Base-by-base conservation (phyloP, 2,888 invertebrate species). In the Plemyria rubiginata region DNA sequence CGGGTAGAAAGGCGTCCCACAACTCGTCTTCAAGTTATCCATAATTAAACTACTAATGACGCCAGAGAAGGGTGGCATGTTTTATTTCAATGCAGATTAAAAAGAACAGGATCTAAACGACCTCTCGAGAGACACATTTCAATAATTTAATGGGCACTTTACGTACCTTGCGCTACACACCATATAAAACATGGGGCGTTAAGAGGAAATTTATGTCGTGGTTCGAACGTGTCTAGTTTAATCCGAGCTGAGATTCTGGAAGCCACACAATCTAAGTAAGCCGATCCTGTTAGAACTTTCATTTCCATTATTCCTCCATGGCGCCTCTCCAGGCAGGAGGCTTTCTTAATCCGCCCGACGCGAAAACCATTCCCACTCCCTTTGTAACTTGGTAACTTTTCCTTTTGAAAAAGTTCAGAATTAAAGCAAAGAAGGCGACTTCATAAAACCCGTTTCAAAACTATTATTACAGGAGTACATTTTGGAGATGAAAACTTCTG, bases 191-290 rank as follows among this genome's bases (percentile, higher is more conserved):
- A 81, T 71, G 69, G 74, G 71, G 75, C 71, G 80, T 77, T 79
- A 80, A 82, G 78, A 80, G 78, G 73, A 79, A 86, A 88, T 88
- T 85, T 85, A 88, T 87, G 84, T 85, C 79, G 82, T 77, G 83
- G 84, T 82, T 78, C 76, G 77, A 84, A 84, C 82, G 82, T 84
- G 85, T 86, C 86, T 84, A 80, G 82, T 84, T 83, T 87, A 88
- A 88, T 87, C 85, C 84, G 75, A 77, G 78, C 77, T 77, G 76
- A 79, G 80, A 84, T 82, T 80, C 78, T 79, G 80, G 77, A 80
- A 82, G 82, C 85, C 84, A 73, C 85, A 81, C 82, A 85, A 85
- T 87, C 84, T 85, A 82, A 87, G 83, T 85, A 87, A 87, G 81
- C 79, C 81, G 81, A 76, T 78, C 76, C 82, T 79, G 83, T 84